Percentiles rank a stretch among this genome's conserved stretches.
Conservation (phyloP, 2,797 vertebrate genomes). For the Sebastes glaucus region DNA sequence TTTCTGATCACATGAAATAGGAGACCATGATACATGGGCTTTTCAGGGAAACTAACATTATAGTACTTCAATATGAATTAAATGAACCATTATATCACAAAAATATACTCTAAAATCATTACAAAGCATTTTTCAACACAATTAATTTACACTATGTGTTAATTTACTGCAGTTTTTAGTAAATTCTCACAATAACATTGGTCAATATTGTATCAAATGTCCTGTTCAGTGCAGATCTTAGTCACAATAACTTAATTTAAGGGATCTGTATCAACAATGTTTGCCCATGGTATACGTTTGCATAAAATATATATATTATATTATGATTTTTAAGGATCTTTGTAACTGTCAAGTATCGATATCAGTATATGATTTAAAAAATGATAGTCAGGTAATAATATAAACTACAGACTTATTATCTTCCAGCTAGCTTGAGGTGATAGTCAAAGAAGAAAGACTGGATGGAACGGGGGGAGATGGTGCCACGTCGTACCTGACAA, state of each 20-base stretch:
- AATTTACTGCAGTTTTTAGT: not conserved
- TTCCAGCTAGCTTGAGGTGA: not conserved
- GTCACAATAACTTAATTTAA: not conserved
- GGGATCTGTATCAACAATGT: not conserved
- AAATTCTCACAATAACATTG: not conserved
- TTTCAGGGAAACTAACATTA: not conserved
- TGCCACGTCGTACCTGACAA: not conserved
- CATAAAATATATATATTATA: not conserved
- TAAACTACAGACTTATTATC: not conserved
- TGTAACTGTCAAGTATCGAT: not conserved
- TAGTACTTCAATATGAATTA: not conserved
- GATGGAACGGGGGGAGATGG: not conserved
- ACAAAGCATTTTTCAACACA: not conserved
- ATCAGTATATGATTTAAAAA: not conserved
- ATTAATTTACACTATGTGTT: not conserved
- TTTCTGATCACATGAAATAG: not conserved
- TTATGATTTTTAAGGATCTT: not conserved
- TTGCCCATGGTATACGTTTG: not conserved
- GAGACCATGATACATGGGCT: not conserved
- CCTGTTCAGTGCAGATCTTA: not conserved
- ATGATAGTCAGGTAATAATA: not conserved
- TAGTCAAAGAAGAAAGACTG: not conserved
- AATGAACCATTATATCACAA: not conserved
- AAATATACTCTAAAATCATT: not conserved
- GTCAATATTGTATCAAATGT: not conserved